phyloP scores from a whole-genome alignment of 2,113 vertebrate species.

The Pelusios castaneus region DNA sequence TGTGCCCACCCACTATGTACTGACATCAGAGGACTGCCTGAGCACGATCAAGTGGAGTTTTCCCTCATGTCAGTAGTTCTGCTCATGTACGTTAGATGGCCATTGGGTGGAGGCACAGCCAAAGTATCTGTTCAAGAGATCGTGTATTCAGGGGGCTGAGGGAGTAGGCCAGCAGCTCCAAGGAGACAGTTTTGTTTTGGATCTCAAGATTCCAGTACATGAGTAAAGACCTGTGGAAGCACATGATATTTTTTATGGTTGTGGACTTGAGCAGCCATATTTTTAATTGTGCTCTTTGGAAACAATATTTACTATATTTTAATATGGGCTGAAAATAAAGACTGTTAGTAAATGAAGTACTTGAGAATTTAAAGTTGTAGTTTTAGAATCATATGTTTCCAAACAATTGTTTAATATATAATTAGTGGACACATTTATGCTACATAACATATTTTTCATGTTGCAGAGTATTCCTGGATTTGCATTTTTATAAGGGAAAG shows the following conservation, averaged over 20 bases:
- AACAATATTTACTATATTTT: not conserved
- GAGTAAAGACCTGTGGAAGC: not conserved
- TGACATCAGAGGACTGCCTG: slow-evolving; percentile 68
- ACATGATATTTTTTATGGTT: not conserved
- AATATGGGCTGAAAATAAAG: not conserved
- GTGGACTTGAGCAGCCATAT: not conserved
- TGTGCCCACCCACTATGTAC: slow-evolving; percentile 56
- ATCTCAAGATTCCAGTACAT: fast-evolving
- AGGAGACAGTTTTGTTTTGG: not conserved
- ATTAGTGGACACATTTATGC: not conserved
- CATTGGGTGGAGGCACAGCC: slow-evolving; percentile 80
- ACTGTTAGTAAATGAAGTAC: not conserved
- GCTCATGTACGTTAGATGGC: slow-evolving; percentile 69
- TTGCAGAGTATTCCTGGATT: not conserved
- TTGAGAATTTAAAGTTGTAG: not conserved
- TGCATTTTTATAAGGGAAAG: not conserved
- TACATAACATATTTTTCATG: not conserved
- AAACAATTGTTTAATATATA: not conserved
- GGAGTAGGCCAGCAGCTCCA: not conserved
- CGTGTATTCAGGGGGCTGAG: not conserved
- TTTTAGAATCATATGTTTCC: not conserved
- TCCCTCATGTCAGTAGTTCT: slow-evolving; percentile 73
- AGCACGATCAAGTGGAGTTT: slow-evolving; percentile 67
- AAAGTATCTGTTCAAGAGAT: slow-evolving; percentile 57
- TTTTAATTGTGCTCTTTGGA: not conserved